Base-by-base conservation (phyloP, 2,797 vertebrate species). In the Bryconaethiops microstoma region DNA sequence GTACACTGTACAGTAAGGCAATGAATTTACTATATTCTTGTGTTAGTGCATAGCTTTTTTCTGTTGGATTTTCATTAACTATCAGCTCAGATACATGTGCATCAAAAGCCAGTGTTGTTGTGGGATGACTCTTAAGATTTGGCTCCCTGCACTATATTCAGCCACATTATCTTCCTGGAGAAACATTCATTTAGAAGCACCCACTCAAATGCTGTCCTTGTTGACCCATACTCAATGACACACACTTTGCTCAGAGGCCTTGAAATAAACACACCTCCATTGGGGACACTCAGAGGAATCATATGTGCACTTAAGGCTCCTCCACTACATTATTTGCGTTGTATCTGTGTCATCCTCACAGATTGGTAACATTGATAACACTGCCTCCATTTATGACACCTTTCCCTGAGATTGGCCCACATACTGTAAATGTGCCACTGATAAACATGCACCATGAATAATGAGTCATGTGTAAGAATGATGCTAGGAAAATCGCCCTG, bases 221-320 rank as follows among this genome's bases (percentile, higher is more conserved):
- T 57, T 65, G 62, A 80, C 76, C 79, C 77, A 84, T 77, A 48
- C 68, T 67, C 59, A 82, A 62, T 85, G 78, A 83, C 65, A 87
- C 78, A 81, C 68, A 68, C 70, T 79, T 64, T 69, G 35, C 65
- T 79, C 29, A 79, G 67, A 69, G 54, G 69, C 48, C 55, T 64
- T 79, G 54, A 73, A 81, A 81, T 82, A 78, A 72, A 68, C 13
- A 67, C 70, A 74, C 55, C 74, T 80, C 55, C 75, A 72, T 19
- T 2, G 17, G 39, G 57, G 69, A 50, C 23, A 23, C n/a, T 67
- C 21, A 13, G 55, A 65, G 29, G 59, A 79, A 70, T 77, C 14
- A 10, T 73, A 57, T 16, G 40, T 63, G 14, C 25, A 63, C 52
- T 68, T 54, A 71, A 63, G 48, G 19, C 35, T 76, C 21, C 48